Base-by-base conservation (phyloP, 2,113 vertebrate species). In the Choloepus hoffmanni region DNA sequence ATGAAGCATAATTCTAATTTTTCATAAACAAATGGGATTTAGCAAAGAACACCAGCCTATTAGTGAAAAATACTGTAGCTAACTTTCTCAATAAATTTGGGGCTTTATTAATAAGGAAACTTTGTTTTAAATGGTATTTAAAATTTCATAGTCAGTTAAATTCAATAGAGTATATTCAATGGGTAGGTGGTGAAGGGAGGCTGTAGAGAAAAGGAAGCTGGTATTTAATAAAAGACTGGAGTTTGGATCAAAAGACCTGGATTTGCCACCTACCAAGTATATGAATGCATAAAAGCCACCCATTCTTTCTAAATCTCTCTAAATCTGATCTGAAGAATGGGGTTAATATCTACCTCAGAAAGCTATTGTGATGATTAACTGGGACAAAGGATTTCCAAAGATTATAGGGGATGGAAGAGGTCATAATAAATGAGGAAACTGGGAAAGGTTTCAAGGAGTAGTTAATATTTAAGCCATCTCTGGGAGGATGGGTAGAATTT, bases 1-100 rank as follows among this genome's bases (percentile, higher is more conserved):
- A 88, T 95, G 85, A 95, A 60, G 58, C 2, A 4, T 92, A 95
- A 95, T 93, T 93, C 48, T 65, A 92, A 78, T 85, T 96, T 96
- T 94, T 92, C 87, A 89, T 87, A n/a, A 85, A 84, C 72, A 92
- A 96, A 78, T 77, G 81, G 50, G 16, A 8, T 70, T 89, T 88
- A 95, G 77, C 55, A 82, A 83, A 89, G 78, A 92, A 60, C 92
- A 94, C 84, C 77, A 95, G 48, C 15, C 50, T 88, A 79, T 68
- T 82, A 95, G 84, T 43, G 16, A 86, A 92, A 92, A 90, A 85
- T 85, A 48, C 12, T 85, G 62, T 48, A 60, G 40, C 45, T 72
- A 90, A 21, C 58, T 88, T 88, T 88, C 77, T 48, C 92, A 43
- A 68, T 90, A 95, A 58, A 85, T 87, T 73, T 95, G 19, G 33